phyloP scores from a whole-genome alignment of 1,140 invertebrate genomes.

The Kradibia gibbosae region DNA sequence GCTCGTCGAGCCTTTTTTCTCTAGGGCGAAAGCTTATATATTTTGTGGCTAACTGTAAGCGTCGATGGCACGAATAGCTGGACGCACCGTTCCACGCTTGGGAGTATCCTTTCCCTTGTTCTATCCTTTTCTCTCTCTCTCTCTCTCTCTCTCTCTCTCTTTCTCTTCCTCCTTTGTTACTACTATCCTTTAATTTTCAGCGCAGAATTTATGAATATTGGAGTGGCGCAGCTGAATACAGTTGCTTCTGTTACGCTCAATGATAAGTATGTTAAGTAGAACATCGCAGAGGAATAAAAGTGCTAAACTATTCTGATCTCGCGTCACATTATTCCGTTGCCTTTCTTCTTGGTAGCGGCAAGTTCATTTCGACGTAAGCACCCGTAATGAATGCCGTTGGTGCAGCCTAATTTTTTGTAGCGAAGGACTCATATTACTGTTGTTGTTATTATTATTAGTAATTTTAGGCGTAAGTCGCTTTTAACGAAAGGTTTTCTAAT shows the following conservation, averaged over 20 bases:
- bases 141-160: not conserved
- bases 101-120: slow-evolving; percentile 7
- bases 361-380: slow-evolving; percentile 4
- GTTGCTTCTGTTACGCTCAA: not conserved
- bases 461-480: not conserved
- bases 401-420: not conserved
- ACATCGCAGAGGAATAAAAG: not conserved
- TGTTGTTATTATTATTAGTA: too few relatives aligned
- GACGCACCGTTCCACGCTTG: not conserved
- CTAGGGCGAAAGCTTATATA: slow-evolving; percentile 34
- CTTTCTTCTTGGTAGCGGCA: slow-evolving; percentile 12
- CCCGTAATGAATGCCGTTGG: slow-evolving; percentile 20
- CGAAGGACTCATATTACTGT: not conserved
- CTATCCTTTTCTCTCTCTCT: too few relatives aligned
- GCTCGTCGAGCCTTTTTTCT: not conserved
- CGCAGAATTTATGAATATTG: slow-evolving; percentile 1
- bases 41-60: slow-evolving; percentile 21
- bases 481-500: not conserved
- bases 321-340: not conserved
- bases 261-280: slow-evolving; percentile 15
- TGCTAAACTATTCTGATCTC: not conserved
- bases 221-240: not conserved
- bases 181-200: not conserved
- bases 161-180: not conserved
- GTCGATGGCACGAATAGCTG: slow-evolving; percentile 29